These are phyloP conservation scores for Phymatocera aterrima DNA, from an alignment of 2,888 invertebrate species.

Conservation along the genomic window DNA sequence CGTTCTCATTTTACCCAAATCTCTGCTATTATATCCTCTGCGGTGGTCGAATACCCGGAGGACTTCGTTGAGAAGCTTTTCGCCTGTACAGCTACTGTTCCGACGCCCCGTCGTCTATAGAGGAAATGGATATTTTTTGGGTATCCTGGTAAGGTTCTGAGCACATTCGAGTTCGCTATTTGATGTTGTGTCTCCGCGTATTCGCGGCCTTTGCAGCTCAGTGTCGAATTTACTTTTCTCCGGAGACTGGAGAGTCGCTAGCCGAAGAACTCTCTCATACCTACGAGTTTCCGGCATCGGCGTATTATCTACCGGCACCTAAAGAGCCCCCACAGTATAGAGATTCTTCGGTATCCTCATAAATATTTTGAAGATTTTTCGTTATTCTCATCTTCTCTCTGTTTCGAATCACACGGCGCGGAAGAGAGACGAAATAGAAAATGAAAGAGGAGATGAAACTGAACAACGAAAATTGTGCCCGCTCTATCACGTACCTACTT, in stretches of 20 bases:
- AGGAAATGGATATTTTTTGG: conserved; percentile 30
- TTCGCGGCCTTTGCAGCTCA: no score
- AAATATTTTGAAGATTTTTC: conserved; percentile 11
- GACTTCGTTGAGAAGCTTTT: neutral
- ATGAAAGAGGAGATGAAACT: neutral
- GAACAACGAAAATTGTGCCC: neutral
- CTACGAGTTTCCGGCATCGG: neutral
- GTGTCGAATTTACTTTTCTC: conserved; percentile 38
- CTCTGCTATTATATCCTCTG: neutral
- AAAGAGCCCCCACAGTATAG: conserved; percentile 12
- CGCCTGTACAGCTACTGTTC: neutral
- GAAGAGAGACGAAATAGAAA: neutral
- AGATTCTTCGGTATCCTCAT: neutral
- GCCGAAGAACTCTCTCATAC: conserved; percentile 10
- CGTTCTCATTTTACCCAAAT: no score
- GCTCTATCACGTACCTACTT: no score
- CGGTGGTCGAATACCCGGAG: neutral
- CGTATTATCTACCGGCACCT: neutral
- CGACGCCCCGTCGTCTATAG: neutral
- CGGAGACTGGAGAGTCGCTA: conserved; percentile 7
- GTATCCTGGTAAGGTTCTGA: no score
- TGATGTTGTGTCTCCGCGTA: conserved; percentile 4
- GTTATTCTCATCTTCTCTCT: no score
- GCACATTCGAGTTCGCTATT: neutral
- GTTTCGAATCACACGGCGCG: no score